These are phyloP conservation scores for Trichoplusia ni DNA, from an alignment of 1,140 invertebrate genomes.

Conservation along the genomic window DNA sequence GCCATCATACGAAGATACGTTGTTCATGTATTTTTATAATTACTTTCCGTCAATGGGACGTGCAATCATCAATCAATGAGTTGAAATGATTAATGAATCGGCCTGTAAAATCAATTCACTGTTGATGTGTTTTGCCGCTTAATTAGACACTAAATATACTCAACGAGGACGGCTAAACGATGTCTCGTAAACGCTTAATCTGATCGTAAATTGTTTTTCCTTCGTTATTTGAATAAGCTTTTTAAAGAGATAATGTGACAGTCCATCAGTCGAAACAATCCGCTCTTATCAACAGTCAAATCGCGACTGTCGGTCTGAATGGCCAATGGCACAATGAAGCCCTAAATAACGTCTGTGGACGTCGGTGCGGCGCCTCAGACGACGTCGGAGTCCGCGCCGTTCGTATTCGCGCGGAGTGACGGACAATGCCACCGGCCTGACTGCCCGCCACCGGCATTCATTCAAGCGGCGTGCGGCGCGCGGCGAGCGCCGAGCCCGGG, in stretches of 20 bases:
- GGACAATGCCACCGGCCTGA: constrained; percentile 65
- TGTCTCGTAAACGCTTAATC: constrained; percentile 36
- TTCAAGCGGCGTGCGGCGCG: constrained; percentile 42
- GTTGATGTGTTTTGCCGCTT: constrained; percentile 68
- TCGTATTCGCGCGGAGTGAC: constrained; percentile 56
- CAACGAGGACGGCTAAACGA: constrained; percentile 46
- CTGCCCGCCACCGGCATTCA: constrained; percentile 49
- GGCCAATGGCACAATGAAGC: constrained; percentile 74
- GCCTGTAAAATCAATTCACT: constrained; percentile 69
- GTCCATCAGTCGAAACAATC: constrained; percentile 64
- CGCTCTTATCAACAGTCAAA: constrained; percentile 63
- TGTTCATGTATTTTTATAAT: constrained; percentile 63
- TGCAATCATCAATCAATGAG: constrained; percentile 76
- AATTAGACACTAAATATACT: constrained; percentile 75
- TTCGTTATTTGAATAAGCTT: constrained; percentile 45
- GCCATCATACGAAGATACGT: constrained; percentile 40
- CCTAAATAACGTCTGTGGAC: constrained; percentile 70
- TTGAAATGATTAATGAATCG: constrained; percentile 74
- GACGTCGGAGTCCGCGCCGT: constrained; percentile 51
- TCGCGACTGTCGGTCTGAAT: constrained; percentile 57
- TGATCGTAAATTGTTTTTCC: constrained; percentile 34
- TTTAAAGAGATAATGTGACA: constrained; percentile 64
- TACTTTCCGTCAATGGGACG: constrained; percentile 66
- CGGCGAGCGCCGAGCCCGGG: no score
- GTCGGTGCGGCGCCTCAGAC: constrained; percentile 67